phyloP scores from a whole-genome alignment of 2,888 invertebrate species.

The Folsomia candida region DNA sequence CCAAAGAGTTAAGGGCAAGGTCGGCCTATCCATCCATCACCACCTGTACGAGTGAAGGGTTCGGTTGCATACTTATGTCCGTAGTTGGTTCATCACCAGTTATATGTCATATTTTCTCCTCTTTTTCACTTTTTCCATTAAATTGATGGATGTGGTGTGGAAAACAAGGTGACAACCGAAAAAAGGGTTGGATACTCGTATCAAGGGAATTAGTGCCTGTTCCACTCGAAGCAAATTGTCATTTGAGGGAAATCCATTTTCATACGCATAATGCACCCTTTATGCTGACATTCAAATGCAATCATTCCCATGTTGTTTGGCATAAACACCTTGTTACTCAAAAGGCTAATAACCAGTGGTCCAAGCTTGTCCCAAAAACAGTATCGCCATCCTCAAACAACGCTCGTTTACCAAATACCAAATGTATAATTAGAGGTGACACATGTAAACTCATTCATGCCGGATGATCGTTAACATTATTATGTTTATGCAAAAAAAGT shows the following conservation, averaged over 20 bases:
- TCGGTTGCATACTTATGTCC: too few species aligned
- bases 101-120: neutral
- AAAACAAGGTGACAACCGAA: slow-evolving; percentile 14
- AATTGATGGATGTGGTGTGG: slow-evolving; percentile 15
- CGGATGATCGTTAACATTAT: too few species aligned
- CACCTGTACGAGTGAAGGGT: slow-evolving; percentile 2
- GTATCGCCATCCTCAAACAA: too few species aligned
- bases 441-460: too few species aligned
- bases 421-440: too few species aligned
- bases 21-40: neutral
- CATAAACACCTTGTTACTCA: neutral
- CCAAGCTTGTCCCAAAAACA: too few species aligned
- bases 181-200: slow-evolving; percentile 13
- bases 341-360: too few species aligned
- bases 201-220: slow-evolving; percentile 1
- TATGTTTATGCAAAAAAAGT: too few species aligned
- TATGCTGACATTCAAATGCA: neutral
- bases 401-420: too few species aligned
- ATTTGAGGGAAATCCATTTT: neutral
- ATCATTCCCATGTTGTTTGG: slow-evolving; percentile 2
- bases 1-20: neutral
- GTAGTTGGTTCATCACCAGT: neutral
- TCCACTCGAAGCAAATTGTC: neutral
- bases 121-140: neutral
- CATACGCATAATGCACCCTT: neutral